These are phyloP conservation scores for Epinotia ramella DNA, from an alignment of 2,888 invertebrate species.

Conservation along the genomic window DNA sequence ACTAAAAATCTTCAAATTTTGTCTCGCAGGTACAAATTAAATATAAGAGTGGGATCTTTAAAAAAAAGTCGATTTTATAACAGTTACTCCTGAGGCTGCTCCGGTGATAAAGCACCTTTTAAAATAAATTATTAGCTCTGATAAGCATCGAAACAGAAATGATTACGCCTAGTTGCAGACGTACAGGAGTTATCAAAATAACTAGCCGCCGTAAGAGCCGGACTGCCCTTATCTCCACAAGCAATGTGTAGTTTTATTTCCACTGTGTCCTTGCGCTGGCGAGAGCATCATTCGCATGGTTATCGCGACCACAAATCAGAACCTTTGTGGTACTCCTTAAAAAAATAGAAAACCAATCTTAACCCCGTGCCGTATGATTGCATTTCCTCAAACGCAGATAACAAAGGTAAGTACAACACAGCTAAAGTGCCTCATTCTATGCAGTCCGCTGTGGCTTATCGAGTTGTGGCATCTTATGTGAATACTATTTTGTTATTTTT, in stretches of 20 bases:
- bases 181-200: slow-evolving; percentile 57
- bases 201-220: slow-evolving; percentile 57
- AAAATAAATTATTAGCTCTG: slow-evolving; percentile 41
- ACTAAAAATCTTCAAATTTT: no score
- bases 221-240: slow-evolving; percentile 64
- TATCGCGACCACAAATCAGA: slow-evolving; percentile 78
- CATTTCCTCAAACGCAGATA: slow-evolving; percentile 61
- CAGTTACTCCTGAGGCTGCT: slow-evolving; percentile 11
- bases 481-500: slow-evolving; percentile 80
- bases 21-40: neutral
- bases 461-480: slow-evolving; percentile 67
- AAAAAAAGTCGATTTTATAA: slow-evolving; percentile 17
- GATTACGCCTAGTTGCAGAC: slow-evolving; percentile 41
- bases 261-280: slow-evolving; percentile 72
- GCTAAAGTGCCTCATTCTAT: slow-evolving; percentile 68
- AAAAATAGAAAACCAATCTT: slow-evolving; percentile 63
- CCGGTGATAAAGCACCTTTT: slow-evolving; percentile 40
- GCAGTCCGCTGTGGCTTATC: slow-evolving; percentile 72
- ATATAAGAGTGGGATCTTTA: neutral
- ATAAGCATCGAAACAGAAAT: slow-evolving; percentile 42
- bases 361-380: slow-evolving; percentile 60
- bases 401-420: slow-evolving; percentile 66
- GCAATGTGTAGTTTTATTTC: slow-evolving; percentile 73
- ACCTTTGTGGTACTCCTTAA: slow-evolving; percentile 64
- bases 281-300: slow-evolving; percentile 75